A percentile compares a stretch with the other conserved stretches of the same genome.
These are phyloP conservation scores for Eulacestoma nigropectus DNA, from an alignment of 2,113 vertebrate genomes.

Conservation along the genomic window DNA sequence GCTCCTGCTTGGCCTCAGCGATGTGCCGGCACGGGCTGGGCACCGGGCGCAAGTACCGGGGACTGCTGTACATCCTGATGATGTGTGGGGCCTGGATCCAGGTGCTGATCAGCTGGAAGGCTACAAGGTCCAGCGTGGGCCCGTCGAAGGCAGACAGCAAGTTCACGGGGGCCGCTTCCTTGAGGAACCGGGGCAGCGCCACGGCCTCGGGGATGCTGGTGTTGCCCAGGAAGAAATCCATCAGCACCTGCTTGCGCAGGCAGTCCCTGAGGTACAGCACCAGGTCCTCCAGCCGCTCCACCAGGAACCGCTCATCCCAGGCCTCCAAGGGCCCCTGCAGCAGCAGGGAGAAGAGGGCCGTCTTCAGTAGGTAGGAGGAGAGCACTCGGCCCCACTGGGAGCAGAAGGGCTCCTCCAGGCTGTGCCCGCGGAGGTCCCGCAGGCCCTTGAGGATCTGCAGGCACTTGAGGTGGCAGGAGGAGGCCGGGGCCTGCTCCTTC, in stretches of 20 bases:
- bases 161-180: slow-evolving; percentile 72
- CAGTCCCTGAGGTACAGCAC: slow-evolving; percentile 74
- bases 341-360: slow-evolving; percentile 74
- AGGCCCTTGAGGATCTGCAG: slow-evolving; percentile 85
- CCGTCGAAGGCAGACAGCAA: slow-evolving; percentile 69
- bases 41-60: slow-evolving; percentile 27
- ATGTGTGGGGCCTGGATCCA: slow-evolving; percentile 79
- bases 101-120: slow-evolving; percentile 72
- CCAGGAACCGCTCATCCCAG: slow-evolving; percentile 77
- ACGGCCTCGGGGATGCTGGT: slow-evolving; percentile 67
- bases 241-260: slow-evolving; percentile 71
- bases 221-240: slow-evolving; percentile 78
- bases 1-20: background rate
- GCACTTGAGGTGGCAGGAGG: slow-evolving; percentile 84
- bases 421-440: slow-evolving; percentile 74
- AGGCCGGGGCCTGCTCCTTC: slow-evolving; percentile 71
- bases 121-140: slow-evolving; percentile 62
- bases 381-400: slow-evolving; percentile 75
- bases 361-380: slow-evolving; percentile 82
- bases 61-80: slow-evolving; percentile 69
- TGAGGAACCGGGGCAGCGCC: slow-evolving; percentile 74
- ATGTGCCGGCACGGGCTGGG: background rate
- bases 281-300: slow-evolving; percentile 77
- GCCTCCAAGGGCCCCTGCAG: slow-evolving; percentile 63
- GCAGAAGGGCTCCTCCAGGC: slow-evolving; percentile 67